These are phyloP conservation scores for Scelioninae gen. 2 DNA, from an alignment of 2,888 invertebrate species.

Conservation along the genomic window DNA sequence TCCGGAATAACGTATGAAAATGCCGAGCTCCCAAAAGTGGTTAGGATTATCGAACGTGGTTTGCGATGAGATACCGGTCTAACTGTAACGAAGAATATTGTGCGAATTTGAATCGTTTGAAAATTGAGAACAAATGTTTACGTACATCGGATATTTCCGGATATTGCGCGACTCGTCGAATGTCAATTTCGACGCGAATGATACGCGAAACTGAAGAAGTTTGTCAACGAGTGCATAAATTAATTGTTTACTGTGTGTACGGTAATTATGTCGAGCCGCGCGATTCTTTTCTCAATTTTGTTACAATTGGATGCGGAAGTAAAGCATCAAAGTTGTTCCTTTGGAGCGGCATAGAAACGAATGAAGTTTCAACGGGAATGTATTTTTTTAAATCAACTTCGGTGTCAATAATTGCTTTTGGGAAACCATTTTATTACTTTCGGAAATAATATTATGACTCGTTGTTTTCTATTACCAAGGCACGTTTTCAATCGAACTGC, in stretches of 20 bases:
- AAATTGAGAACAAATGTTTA: constrained; percentile 3
- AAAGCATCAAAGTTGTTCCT: too few species aligned
- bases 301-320: too few species aligned
- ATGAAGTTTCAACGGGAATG: too few species aligned
- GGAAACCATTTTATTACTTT: constrained; percentile 20
- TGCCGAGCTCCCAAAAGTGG: constrained; percentile 38
- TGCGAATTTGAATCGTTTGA: constrained; percentile 30
- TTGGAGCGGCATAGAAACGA: too few species aligned
- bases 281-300: too few species aligned
- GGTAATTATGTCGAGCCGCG: too few species aligned
- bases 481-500: constrained; percentile 56
- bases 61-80: constrained; percentile 11
- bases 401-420: constrained; percentile 11
- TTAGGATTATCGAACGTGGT: constrained; percentile 32
- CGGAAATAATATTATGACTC: constrained; percentile 29
- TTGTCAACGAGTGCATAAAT: too few species aligned
- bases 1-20: constrained; percentile 44
- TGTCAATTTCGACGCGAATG: too few species aligned
- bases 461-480: constrained; percentile 42
- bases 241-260: too few species aligned
- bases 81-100: constrained; percentile 35
- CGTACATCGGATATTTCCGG: neutral
- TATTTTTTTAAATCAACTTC: too few species aligned
- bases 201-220: too few species aligned
- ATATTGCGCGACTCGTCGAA: too few species aligned